Percentiles rank a stretch among this genome's conserved stretches.
phyloP scores from a whole-genome alignment of 1,140 invertebrate species.

The Venustaconcha ellipsiformis region DNA sequence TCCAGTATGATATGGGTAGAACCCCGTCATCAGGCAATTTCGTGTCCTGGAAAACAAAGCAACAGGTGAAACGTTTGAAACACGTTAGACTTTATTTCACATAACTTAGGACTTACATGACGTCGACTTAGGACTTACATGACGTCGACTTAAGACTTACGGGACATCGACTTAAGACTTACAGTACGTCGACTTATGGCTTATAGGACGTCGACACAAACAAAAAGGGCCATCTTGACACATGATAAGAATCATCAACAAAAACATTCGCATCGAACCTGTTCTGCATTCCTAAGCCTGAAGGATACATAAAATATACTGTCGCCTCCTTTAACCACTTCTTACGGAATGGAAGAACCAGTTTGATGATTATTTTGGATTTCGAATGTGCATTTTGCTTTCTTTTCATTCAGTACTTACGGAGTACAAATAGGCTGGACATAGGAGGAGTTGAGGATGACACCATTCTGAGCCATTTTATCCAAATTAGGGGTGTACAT shows the following conservation, averaged over 20 bases:
- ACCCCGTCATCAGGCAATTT: conserved; percentile 86
- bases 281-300: not conserved
- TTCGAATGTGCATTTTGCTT: not conserved
- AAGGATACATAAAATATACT: not conserved
- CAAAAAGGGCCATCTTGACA: no score
- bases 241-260: no score
- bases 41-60: conserved; percentile 70
- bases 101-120: not conserved
- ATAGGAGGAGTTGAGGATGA: conserved; percentile 59
- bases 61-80: not conserved
- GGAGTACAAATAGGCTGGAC: conserved; percentile 61
- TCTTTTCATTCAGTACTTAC: conserved; percentile 42
- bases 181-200: not conserved
- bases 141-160: not conserved
- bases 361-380: not conserved
- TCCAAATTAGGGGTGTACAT: conserved; percentile 65
- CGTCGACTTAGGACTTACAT: not conserved
- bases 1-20: conserved; percentile 86
- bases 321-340: not conserved
- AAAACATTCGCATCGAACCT: not conserved
- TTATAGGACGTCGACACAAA: not conserved
- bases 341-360: no score
- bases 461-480: conserved; percentile 52
- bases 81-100: not conserved
- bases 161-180: not conserved